Percentiles rank a stretch among this genome's conserved stretches.
phyloP scores from a whole-genome alignment of 2,797 vertebrate species.

The Gymnodraco acuticeps region DNA sequence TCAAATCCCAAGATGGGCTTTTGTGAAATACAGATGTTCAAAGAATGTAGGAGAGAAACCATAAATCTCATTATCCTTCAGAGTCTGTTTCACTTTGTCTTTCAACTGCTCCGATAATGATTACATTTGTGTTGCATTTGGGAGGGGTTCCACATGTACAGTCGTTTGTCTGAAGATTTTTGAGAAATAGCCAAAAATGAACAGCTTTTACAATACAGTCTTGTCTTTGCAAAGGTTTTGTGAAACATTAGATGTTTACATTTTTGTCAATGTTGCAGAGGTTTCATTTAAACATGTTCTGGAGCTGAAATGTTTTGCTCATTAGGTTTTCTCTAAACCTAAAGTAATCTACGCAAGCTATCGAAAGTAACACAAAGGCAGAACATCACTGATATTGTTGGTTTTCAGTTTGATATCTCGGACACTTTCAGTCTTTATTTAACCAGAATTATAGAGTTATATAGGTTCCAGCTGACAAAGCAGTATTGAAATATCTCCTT shows the following conservation, averaged over 20 bases:
- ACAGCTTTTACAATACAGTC: background rate
- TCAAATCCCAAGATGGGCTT: slow-evolving; percentile 8
- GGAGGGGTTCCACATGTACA: slow-evolving; percentile 6
- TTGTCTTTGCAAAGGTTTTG: background rate
- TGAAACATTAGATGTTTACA: too few species aligned
- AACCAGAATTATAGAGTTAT: slow-evolving; percentile 30
- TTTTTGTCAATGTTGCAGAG: background rate
- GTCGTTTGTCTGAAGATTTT: background rate
- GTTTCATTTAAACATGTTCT: background rate
- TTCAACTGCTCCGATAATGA: slow-evolving; percentile 32
- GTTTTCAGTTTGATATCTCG: background rate
- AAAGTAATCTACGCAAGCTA: too few species aligned
- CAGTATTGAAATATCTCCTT: slow-evolving; percentile 35
- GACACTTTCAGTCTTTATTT: slow-evolving; percentile 3
- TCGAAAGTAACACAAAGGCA: background rate
- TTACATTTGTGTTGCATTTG: slow-evolving; percentile 4
- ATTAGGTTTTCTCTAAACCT: background rate
- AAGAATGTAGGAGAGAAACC: background rate
- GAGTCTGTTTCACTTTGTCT: slow-evolving; percentile 33
- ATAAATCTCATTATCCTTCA: slow-evolving; percentile 30
- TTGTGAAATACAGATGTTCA: slow-evolving; percentile 46
- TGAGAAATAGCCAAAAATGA: background rate
- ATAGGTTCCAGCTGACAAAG: slow-evolving; percentile 28
- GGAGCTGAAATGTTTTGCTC: background rate
- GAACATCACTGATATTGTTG: slow-evolving; percentile 2